A percentile compares a stretch with the other conserved stretches of the same genome.
Conservation (phyloP, 2,113 vertebrate species). For the Neolamprologus fasciatus region DNA sequence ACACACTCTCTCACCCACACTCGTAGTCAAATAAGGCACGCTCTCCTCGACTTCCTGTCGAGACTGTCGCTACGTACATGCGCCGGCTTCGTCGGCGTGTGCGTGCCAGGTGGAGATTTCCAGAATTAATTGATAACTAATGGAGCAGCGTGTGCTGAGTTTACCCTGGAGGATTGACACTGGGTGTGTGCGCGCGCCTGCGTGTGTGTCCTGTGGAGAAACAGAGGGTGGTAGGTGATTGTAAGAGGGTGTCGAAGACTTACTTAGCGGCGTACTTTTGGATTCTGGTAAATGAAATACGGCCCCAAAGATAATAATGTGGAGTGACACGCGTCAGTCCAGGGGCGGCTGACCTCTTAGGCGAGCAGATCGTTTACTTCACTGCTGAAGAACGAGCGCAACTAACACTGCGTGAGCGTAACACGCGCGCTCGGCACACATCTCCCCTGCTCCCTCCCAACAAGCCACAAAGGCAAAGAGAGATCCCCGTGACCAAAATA, state of each 20-base stretch:
- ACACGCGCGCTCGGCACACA: not conserved
- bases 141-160: constrained; percentile 71
- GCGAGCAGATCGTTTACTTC: not conserved
- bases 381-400: not conserved
- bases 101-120: constrained; percentile 71
- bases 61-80: not conserved
- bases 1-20: constrained; percentile 16
- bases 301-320: constrained; percentile 57
- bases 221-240: constrained; percentile 5
- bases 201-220: constrained; percentile 33
- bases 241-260: constrained; percentile 38
- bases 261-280: constrained; percentile 53
- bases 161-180: constrained; percentile 65
- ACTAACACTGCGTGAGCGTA: not conserved
- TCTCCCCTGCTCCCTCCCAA: constrained; percentile 12
- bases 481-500: constrained; percentile 71
- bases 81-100: constrained; percentile 18
- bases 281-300: constrained; percentile 65
- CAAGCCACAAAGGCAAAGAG: constrained; percentile 57
- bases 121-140: constrained; percentile 80
- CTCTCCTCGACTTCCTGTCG: constrained; percentile 40
- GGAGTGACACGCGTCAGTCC: constrained; percentile 41
- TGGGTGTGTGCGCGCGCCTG: not conserved
- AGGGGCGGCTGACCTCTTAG: constrained; percentile 29
- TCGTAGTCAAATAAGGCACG: constrained; percentile 19